Evolutionary conservation across 1,140 invertebrate species (phyloP).

Genomic region (Drosophila miranda): DNA sequence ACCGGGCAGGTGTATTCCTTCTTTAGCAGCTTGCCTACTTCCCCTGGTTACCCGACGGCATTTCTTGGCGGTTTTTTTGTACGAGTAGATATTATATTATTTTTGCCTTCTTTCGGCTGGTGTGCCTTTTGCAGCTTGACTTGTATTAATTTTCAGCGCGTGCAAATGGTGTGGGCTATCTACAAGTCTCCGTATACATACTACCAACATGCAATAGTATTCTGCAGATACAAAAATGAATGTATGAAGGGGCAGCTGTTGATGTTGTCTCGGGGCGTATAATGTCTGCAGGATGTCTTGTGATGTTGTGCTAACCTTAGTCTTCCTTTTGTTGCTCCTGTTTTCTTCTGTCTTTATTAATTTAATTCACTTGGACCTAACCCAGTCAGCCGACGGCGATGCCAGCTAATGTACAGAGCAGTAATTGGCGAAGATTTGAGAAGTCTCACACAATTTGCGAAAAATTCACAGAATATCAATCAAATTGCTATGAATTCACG

Average conservation of each 20-base stretch:
- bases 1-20: conserved; percentile 68
- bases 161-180: conserved; percentile 42
- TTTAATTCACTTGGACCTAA: neutral
- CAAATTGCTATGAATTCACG: conserved; percentile 2
- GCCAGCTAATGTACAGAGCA: neutral
- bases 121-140: conserved; percentile 68
- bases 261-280: conserved; percentile 11
- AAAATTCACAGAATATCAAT: neutral
- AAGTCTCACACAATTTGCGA: conserved; percentile 7
- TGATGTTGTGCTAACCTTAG: conserved; percentile 23
- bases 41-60: conserved; percentile 9
- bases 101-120: conserved; percentile 25
- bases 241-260: conserved; percentile 51
- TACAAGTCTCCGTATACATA: conserved; percentile 3
- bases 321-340: conserved; percentile 15
- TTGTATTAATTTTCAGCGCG: conserved; percentile 66
- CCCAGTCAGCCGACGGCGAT: neutral
- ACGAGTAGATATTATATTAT: conserved; percentile 9
- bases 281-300: neutral
- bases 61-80: conserved; percentile 52
- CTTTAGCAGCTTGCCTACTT: conserved; percentile 49
- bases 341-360: conserved; percentile 13
- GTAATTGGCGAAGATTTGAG: conserved; percentile 9
- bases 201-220: neutral
- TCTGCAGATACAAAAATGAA: neutral